phyloP scores from a whole-genome alignment of 2,113 vertebrate species.

The Epinephelus lanceolatus region DNA sequence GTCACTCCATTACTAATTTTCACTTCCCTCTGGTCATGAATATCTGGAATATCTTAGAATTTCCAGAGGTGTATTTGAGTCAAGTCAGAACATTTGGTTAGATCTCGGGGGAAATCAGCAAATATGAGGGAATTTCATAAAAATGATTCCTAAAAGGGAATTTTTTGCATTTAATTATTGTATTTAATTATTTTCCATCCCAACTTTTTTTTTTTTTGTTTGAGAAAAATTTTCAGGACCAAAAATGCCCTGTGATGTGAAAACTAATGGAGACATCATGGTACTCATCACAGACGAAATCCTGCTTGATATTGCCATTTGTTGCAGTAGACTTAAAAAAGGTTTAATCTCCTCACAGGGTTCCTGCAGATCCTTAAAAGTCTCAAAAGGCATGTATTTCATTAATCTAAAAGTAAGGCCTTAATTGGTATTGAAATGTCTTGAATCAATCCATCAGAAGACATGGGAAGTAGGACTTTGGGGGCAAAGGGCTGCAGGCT shows the following conservation, averaged over 20 bases:
- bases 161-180: neutral
- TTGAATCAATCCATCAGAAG: too few species aligned
- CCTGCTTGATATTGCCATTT: neutral
- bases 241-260: neutral
- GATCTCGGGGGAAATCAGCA: conserved; percentile 35
- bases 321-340: too few species aligned
- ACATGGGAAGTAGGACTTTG: too few species aligned
- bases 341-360: neutral
- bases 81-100: conserved; percentile 38
- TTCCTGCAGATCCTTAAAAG: too few species aligned
- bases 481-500: too few species aligned
- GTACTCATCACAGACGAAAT: neutral
- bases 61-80: conserved; percentile 31
- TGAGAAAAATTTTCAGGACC: neutral
- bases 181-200: conserved; percentile 18
- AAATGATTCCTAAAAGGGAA: conserved; percentile 1
- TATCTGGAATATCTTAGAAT: neutral
- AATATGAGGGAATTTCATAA: neutral
- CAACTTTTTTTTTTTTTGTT: neutral
- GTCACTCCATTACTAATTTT: neutral
- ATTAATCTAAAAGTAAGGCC: too few species aligned
- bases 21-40: too few species aligned
- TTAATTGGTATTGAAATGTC: too few species aligned
- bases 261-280: neutral
- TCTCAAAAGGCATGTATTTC: too few species aligned